These are phyloP conservation scores for Protaetia brevitarsis DNA, from an alignment of 1,140 invertebrate genomes.

Conservation along the genomic window DNA sequence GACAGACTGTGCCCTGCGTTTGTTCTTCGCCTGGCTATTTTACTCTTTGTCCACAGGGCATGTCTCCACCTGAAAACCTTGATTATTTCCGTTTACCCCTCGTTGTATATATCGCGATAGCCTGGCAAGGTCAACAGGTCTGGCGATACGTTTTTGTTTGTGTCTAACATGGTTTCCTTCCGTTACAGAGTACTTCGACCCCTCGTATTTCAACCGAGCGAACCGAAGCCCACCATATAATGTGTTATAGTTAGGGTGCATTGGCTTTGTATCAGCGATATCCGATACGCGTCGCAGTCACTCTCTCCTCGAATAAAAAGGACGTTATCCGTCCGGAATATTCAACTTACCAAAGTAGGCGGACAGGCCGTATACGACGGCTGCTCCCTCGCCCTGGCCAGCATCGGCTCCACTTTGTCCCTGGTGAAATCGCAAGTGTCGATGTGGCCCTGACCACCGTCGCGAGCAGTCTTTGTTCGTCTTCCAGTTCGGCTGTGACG, in stretches of 20 bases:
- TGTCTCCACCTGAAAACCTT: conserved; percentile 39
- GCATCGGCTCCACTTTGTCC: conserved; percentile 85
- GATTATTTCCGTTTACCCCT: conserved; percentile 48
- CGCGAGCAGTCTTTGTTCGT: conserved; percentile 77
- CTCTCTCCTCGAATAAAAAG: neutral
- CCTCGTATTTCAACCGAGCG: neutral
- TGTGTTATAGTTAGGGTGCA: too few relatives aligned
- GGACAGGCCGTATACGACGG: conserved; percentile 82
- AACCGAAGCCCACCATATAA: too few relatives aligned
- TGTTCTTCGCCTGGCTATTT: neutral
- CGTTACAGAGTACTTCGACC: neutral
- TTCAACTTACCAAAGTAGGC: conserved; percentile 69
- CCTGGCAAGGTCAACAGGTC: conserved; percentile 48
- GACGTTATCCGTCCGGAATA: neutral
- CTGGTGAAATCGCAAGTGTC: conserved; percentile 94
- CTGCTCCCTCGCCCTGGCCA: conserved; percentile 77
- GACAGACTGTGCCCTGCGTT: too few relatives aligned
- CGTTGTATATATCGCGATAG: conserved; percentile 23
- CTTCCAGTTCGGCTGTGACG: conserved; percentile 85
- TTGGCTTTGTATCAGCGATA: too few relatives aligned
- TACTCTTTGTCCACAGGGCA: conserved; percentile 11
- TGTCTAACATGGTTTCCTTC: conserved; percentile 24
- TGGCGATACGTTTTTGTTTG: conserved; percentile 35
- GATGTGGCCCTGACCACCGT: conserved; percentile 89
- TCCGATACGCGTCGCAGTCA: neutral